Conservation (phyloP, 2,797 vertebrate genomes). For the Silurus lanzhouensis region DNA sequence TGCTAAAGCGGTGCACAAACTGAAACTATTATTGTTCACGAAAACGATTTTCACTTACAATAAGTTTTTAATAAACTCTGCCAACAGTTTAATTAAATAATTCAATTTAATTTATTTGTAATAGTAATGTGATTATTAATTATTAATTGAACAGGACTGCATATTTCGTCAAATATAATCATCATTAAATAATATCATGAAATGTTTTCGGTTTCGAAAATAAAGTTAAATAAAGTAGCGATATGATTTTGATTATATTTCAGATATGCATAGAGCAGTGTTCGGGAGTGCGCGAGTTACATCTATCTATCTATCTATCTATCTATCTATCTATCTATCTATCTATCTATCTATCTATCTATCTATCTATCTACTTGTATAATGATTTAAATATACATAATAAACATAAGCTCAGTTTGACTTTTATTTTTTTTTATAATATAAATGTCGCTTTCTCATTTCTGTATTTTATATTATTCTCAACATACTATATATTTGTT, state of each 20-base stretch:
- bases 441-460: neutral
- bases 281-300: no score
- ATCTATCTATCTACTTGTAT: no score
- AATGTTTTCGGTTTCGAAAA: neutral
- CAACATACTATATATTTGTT: neutral
- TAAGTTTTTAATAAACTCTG: neutral
- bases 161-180: neutral
- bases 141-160: neutral
- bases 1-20: no score
- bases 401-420: neutral
- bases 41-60: no score
- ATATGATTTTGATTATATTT: neutral
- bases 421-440: neutral
- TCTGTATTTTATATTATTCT: neutral
- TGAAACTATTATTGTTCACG: no score
- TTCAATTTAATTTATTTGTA: neutral
- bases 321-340: neutral
- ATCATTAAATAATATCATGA: neutral
- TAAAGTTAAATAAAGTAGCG: neutral
- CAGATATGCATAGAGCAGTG: no score
- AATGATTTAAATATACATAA: neutral
- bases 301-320: no score
- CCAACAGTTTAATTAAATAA: no score
- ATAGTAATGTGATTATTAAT: neutral
- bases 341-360: slow-evolving; percentile 4